Evolutionary conservation across 92 coral and sea anemone species (phyloP), one percentile per base, ranked within the genome.

Genomic region (Epizoanthus scotinus): DNA sequence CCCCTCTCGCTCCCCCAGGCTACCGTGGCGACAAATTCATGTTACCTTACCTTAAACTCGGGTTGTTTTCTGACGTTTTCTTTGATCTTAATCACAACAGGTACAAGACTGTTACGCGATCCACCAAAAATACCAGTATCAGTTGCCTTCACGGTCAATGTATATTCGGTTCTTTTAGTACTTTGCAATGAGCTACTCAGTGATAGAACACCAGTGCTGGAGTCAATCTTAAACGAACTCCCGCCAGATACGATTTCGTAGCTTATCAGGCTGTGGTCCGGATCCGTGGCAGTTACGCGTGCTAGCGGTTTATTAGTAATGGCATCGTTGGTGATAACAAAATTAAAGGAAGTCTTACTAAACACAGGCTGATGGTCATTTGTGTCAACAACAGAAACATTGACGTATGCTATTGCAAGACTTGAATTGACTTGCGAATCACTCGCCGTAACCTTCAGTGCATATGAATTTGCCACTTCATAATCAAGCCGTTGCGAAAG

Each of bases 301-400:
- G 93, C 97, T 6, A 95, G 78, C 7, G 79, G 85, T 50, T 79
- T 80, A 27, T 89, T 91, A 18, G 68, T 78, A 18, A 69, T 71
- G 1, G 97, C 97, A 63, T 85, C 91, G 40, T 89, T 94, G 52
- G 85, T 88, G 4, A 95, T 78, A 25, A 62, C 29, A 47, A 92
- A 71, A 7, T 86, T 86, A 25, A 83, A 87, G 19, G 77, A 80
- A 21, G 79, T 59, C 17, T 68, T 53, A 24, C 57, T 64, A 84
- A 92, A 95, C 27, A 6, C 66, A 10, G 98, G 98, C 0, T 71
- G 82, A 52, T 95, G 90, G 78, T 95, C 97, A 68, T 95, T 92
- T 10, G 68, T 63, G 73, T 89, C 88, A 1, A 69, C 53, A 24
- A 95, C 15, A 3, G 87, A 84, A 22, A 95, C 77, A 13, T 90